Base-by-base conservation (phyloP, 2,113 vertebrate genomes). In the Grallaria varia region DNA sequence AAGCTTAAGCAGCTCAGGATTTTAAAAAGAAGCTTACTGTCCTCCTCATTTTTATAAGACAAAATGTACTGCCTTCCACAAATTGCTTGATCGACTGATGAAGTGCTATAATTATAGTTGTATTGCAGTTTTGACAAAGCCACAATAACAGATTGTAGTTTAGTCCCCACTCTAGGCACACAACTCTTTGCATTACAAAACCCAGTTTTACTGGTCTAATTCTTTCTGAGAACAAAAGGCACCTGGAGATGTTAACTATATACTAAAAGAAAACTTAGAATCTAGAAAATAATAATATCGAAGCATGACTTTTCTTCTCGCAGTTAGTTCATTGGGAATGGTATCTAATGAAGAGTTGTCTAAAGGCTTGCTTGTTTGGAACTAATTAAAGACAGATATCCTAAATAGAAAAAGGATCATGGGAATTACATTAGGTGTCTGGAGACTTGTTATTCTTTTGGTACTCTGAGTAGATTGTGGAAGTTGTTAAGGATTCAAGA, bases 381-480 rank as follows among this genome's bases (percentile, higher is more conserved):
- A 97, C 98, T 98, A 98, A 98, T 98, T 98, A 98, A 98, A 97
- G 96, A 97, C 96, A 98, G 95, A 97, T 98, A 97, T 93, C 94
- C 95, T 97, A 98, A 98, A 98, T 96, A 98, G 97, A 97, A 97
- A 97, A 98, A 98, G 96, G 97, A 98, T 97, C 97, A 96, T 98
- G 98, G 97, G 98, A 97, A 98, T 98, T 97, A 95, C 95, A 97
- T 97, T 95, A 98, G 96, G 95, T 98, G 96, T 97, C 97, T 97
- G 81, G 87, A 96, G 74, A 96, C 97, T 97, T 97, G 86, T 96
- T 96, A 92, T 98, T 97, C 96, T 94, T 97, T 94, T 95, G 89
- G 92, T 74, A 88, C 95, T 98, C 96, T 91, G 89, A 96, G 97
- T 96, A 93, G 86, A 94, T 97, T 96, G 98, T 97, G 97, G 79